Evolutionary conservation across 2,888 invertebrate genomes (phyloP), one percentile per base, ranked within the genome.

Genomic region (Drosophila dives): DNA sequence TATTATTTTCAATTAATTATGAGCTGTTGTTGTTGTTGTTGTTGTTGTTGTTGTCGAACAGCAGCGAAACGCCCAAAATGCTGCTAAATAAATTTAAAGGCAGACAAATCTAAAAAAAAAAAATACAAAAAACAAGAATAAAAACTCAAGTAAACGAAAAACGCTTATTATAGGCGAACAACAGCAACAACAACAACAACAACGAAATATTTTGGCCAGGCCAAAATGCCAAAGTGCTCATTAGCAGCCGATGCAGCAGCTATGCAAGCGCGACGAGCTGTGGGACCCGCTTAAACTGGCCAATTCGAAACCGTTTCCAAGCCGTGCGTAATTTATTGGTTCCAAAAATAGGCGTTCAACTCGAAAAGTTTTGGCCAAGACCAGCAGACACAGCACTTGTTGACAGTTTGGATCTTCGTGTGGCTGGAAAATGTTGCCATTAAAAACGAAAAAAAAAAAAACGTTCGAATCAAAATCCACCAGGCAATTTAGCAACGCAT

Each of bases 1-100:
- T 86, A 86, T 86, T 87, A 86, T 89, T 86, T 89, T 82, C 81
- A 86, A 86, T 86, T 86, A 86, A 89, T 86, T 89, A 86, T 85
- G 63, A 49, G 71, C 59, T 58, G 64, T 26, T 55, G 64, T 45
- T 45, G 79, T 32, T 63, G 66, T 56, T 23, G 79, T 32, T 63
- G 66, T 56, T 42, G 54, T 11, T 58, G 38, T 50, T 32, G 40
- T 40, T 49, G 77, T 81, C 82, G 75, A 86, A 74, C 64, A 72
- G 40, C 71, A 59, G 65, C 40, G 85, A 34, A 77, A 78, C 79
- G 84, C 85, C 85, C 89, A 79, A 89, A 84, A 86, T 58, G 86
- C 86, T 67, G 84, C 89, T 73, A 84, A 86, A 86, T 81, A 84
- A 86, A 84, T 79, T 84, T 80, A 33, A 29, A 67, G 56, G 62